Evolutionary conservation across 2,888 invertebrate genomes (phyloP).

Genomic region (Gryllus longicercus): DNA sequence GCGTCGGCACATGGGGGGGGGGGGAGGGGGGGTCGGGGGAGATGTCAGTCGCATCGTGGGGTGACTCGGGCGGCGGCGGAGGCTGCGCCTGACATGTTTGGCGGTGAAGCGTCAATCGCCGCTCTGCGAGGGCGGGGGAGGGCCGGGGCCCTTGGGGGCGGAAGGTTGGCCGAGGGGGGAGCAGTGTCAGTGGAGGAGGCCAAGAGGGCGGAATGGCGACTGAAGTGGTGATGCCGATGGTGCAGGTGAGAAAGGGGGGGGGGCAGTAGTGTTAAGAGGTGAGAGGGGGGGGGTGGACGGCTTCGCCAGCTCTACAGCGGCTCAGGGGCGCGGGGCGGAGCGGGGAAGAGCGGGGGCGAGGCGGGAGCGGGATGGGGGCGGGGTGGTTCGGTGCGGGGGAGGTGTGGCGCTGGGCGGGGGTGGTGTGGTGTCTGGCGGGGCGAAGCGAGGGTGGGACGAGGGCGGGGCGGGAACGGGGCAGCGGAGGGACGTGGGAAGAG

Average conservation of each 20-base stretch:
- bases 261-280: too few species aligned
- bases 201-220: background rate
- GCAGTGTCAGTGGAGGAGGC: background rate
- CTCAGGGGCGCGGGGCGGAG: background rate
- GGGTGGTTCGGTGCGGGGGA: background rate
- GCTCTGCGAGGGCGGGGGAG: background rate
- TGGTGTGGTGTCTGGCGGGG: too few species aligned
- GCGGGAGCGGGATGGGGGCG: background rate
- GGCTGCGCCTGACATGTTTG: constrained; percentile 25
- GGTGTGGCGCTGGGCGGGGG: background rate
- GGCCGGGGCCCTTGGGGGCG: background rate
- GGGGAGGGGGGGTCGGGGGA: background rate
- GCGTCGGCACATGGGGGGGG: too few species aligned
- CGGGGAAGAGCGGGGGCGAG: background rate
- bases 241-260: background rate
- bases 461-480: background rate
- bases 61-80: background rate
- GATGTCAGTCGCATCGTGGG: background rate
- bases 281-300: background rate
- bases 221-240: background rate
- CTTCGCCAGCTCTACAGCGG: too few species aligned
- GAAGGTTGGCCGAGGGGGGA: background rate
- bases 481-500: background rate
- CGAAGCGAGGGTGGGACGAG: background rate
- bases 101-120: background rate